Evolutionary conservation across 2,888 invertebrate genomes (phyloP).

Genomic region (Acanthosepion esculentum): DNA sequence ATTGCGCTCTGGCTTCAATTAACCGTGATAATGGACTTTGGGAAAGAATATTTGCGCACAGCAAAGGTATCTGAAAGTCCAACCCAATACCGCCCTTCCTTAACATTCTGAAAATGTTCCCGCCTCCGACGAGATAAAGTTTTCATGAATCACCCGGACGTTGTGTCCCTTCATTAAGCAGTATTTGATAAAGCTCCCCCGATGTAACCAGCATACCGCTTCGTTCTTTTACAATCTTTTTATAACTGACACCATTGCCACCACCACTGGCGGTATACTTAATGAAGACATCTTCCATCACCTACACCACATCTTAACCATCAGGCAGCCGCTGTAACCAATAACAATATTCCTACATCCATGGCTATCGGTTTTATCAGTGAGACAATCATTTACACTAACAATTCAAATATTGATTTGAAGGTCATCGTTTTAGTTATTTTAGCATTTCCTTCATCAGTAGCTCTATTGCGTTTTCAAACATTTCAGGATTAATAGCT

Average conservation of each 20-base stretch:
- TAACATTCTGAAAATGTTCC: not conserved
- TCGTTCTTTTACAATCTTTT: not conserved
- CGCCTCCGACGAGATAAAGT: constrained; percentile 15
- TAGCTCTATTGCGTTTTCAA: too few species aligned
- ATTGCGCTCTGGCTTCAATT: not conserved
- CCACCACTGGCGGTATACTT: not conserved
- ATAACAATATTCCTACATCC: not conserved
- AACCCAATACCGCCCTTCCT: not conserved
- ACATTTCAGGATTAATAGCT: too few species aligned
- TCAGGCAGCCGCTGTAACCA: not conserved
- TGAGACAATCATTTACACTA: too few species aligned
- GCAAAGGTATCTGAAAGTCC: too few species aligned
- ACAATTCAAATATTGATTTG: too few species aligned
- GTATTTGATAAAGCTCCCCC: not conserved
- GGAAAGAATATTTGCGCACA: too few species aligned
- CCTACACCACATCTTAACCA: not conserved
- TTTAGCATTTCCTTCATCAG: too few species aligned
- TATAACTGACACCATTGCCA: not conserved
- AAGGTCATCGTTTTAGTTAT: too few species aligned
- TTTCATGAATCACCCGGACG: not conserved
- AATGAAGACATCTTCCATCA: not conserved
- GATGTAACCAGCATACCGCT: not conserved
- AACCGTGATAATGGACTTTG: not conserved
- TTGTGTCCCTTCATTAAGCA: not conserved
- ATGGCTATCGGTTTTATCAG: not conserved